Evolutionary conservation across 2,113 vertebrate genomes (phyloP).

Genomic region (Archilochus colubris): DNA sequence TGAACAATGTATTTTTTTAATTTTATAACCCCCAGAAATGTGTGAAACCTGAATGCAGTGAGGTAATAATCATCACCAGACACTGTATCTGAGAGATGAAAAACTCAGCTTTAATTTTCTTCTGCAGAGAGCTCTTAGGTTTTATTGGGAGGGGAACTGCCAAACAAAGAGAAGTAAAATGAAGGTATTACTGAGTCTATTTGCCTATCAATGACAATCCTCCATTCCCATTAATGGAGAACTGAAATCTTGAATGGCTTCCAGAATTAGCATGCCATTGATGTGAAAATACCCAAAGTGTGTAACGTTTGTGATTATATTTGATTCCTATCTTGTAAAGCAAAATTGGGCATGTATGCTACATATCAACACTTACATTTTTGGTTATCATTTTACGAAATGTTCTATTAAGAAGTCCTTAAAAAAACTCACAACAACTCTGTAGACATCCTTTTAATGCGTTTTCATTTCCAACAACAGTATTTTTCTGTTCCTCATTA

Average conservation of each 20-base stretch:
- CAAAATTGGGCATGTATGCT: slow-evolving; percentile 22
- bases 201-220: slow-evolving; percentile 45
- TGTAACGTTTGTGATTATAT: slow-evolving; percentile 47
- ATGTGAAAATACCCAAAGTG: slow-evolving; percentile 4
- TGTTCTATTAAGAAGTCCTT: slow-evolving; percentile 48
- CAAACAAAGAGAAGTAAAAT: slow-evolving; percentile 56
- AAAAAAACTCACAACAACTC: slow-evolving; percentile 47
- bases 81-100: slow-evolving; percentile 53
- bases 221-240: slow-evolving; percentile 45
- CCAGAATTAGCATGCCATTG: slow-evolving; percentile 53
- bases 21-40: slow-evolving; percentile 41
- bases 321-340: slow-evolving; percentile 54
- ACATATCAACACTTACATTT: slow-evolving; percentile 26
- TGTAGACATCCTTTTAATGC: slow-evolving; percentile 51
- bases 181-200: slow-evolving; percentile 12
- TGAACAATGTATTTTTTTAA: background rate
- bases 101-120: slow-evolving; percentile 52
- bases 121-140: background rate
- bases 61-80: slow-evolving; percentile 50
- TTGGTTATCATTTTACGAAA: slow-evolving; percentile 42
- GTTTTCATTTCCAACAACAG: slow-evolving; percentile 57
- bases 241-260: slow-evolving; percentile 59
- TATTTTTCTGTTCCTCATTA: slow-evolving; percentile 56
- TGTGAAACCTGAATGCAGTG: slow-evolving; percentile 16
- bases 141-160: slow-evolving; percentile 26